Evolutionary conservation across 2,888 invertebrate species (phyloP), one percentile per base, ranked within the genome.

Genomic region (Emmelina monodactyla): DNA sequence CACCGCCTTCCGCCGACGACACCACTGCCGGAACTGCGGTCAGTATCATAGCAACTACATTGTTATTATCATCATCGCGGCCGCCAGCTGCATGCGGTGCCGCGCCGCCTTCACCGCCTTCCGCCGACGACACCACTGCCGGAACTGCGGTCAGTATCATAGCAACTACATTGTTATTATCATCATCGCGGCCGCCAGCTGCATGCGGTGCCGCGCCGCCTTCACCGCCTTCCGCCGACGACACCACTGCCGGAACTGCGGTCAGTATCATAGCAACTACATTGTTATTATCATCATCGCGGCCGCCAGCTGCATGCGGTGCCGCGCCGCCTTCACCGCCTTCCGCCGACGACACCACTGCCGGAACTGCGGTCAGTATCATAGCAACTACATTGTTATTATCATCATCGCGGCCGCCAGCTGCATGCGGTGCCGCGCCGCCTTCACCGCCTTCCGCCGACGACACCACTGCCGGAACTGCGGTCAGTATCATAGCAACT

Each of bases 391-490:
- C n/a, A n/a, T n/a, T n/a, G n/a, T n/a, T n/a, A n/a, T n/a, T n/a
- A n/a, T n/a, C n/a, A n/a, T n/a, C 69, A 89, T 92, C 38, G 88
- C 92, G 44, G 93, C 93, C 25, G 91, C 93, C 0, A 85, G 89
- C 37, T 99, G 98, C 69, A 96, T 95, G 89, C 88, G 93, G 22
- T 99, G 99, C 67, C 85, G 87, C 39, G 88, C 91, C 12, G 88
- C 88, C 50, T 99, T 99, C 79, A 98, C 96, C 2, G 92, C 98
- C 44, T 92, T 99, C 51, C 86, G 97, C 28, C 85, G 98, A 12
- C 81, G 98, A 7, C 98, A 99, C 66, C 98, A 98, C 69, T 98
- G 98, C 64, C 83, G 98, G 50, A 97, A 97, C 70, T 99, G 97
- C 73, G 97, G 97, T 66, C 32, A 41, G 59, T n/a, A n/a, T n/a